phyloP scores from a whole-genome alignment of 2,797 vertebrate species.

The Coregonus ussuriensis region DNA sequence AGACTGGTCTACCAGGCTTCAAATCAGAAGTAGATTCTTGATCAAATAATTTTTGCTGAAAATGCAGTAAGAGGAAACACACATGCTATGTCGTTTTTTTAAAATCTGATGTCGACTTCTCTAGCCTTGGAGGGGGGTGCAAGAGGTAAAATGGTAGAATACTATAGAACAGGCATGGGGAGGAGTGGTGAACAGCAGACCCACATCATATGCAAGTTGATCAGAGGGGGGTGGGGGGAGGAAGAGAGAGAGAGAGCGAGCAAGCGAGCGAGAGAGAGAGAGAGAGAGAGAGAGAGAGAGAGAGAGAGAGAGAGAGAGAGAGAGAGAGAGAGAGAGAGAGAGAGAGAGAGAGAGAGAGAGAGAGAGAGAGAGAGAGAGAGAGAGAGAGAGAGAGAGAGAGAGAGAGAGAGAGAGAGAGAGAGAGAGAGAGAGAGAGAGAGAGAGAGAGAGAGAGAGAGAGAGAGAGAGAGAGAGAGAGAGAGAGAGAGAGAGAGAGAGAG shows the following conservation, averaged over 20 bases:
- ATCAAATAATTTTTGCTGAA: background rate
- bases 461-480: background rate
- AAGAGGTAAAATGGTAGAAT: no score
- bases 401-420: background rate
- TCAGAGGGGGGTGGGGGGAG: background rate
- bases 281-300: slow-evolving; percentile 9
- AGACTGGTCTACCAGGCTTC: background rate
- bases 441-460: slow-evolving; percentile 3
- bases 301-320: background rate
- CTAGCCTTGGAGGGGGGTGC: background rate
- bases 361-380: background rate
- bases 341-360: slow-evolving; percentile 4
- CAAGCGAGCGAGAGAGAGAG: slow-evolving; percentile 31
- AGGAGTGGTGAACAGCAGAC: background rate
- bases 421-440: background rate
- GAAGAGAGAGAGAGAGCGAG: slow-evolving; percentile 8
- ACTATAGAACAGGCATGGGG: background rate
- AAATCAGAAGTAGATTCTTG: background rate
- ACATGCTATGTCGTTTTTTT: slow-evolving; percentile 6
- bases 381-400: background rate
- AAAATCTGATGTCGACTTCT: slow-evolving; percentile 9
- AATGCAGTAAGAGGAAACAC: slow-evolving; percentile 12
- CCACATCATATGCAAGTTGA: background rate
- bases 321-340: background rate
- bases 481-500: slow-evolving; percentile 8